phyloP scores from a whole-genome alignment of 2,797 vertebrate genomes.

The Centropyge bicolor region DNA sequence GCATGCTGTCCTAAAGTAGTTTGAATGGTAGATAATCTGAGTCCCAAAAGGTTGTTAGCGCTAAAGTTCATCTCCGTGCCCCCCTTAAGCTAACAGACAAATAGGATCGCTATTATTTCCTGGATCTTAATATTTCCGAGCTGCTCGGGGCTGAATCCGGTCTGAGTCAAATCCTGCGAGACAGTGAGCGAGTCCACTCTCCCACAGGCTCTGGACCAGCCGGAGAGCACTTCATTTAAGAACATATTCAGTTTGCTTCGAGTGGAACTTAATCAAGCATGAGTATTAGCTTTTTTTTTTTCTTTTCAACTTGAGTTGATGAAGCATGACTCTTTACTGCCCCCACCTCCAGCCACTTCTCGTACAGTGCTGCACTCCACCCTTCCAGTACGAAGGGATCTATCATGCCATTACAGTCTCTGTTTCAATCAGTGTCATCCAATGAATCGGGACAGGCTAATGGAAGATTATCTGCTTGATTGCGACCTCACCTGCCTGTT shows the following conservation, averaged over 20 bases:
- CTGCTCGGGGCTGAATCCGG: constrained; percentile 22
- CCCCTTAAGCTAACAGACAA: constrained; percentile 43
- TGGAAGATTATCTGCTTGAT: constrained; percentile 61
- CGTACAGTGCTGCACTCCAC: constrained; percentile 56
- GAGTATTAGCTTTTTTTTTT: constrained; percentile 60
- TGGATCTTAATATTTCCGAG: constrained; percentile 45
- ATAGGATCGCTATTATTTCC: constrained; percentile 41
- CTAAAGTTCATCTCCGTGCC: constrained; percentile 41
- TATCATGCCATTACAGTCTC: constrained; percentile 57
- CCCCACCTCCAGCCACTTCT: constrained; percentile 54
- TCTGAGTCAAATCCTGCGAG: constrained; percentile 50
- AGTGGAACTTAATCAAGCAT: constrained; percentile 76
- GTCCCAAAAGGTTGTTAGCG: constrained; percentile 36
- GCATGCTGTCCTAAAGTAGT: constrained; percentile 65
- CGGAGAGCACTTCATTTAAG: constrained; percentile 61
- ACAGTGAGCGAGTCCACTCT: constrained; percentile 18
- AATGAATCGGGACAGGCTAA: constrained; percentile 44
- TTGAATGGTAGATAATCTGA: constrained; percentile 52
- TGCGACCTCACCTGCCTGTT: constrained; percentile 58
- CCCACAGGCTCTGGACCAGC: constrained; percentile 46
- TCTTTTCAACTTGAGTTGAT: constrained; percentile 75
- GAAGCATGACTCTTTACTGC: constrained; percentile 76
- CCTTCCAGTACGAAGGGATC: constrained; percentile 45
- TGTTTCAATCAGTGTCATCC: constrained; percentile 66
- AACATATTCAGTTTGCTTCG: constrained; percentile 60